phyloP scores from a whole-genome alignment of 1,140 invertebrate species.

The Ylistrum balloti region DNA sequence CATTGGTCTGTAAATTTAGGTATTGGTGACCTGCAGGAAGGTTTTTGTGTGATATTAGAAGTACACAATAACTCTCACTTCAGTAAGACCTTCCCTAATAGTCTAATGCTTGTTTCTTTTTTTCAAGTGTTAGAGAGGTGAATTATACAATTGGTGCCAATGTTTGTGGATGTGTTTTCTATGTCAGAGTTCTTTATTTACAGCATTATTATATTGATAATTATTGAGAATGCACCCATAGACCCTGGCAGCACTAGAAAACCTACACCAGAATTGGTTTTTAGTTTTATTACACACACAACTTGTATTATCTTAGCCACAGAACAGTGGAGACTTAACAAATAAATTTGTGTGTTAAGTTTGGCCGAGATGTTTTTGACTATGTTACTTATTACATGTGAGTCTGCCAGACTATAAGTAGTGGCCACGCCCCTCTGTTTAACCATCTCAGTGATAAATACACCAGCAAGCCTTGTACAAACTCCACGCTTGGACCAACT shows the following conservation, averaged over 20 bases:
- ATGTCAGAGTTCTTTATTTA: slow-evolving; percentile 11
- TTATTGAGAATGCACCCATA: not conserved
- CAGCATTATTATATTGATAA: slow-evolving; percentile 15
- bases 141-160: slow-evolving; percentile 1
- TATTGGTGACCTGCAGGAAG: not conserved
- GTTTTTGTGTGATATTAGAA: not conserved
- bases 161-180: not conserved
- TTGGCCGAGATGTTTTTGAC: slow-evolving; percentile 24
- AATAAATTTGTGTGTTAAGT: slow-evolving; percentile 35
- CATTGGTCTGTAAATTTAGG: not conserved
- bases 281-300: slow-evolving; percentile 39
- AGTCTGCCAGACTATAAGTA: slow-evolving; percentile 18
- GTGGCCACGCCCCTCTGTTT: not conserved
- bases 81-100: not conserved
- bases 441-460: not conserved
- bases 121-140: not conserved
- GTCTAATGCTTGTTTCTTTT: not conserved
- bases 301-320: not conserved
- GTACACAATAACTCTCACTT: not conserved
- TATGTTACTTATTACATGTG: slow-evolving; percentile 24
- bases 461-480: not conserved
- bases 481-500: slow-evolving; percentile 4
- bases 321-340: slow-evolving; percentile 12
- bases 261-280: slow-evolving; percentile 29
- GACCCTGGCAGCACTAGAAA: slow-evolving; percentile 9